A percentile compares a stretch with the other conserved stretches of the same genome.
Evolutionary conservation across 2,113 vertebrate species (phyloP).

Genomic region (Atractosteus spatula): DNA sequence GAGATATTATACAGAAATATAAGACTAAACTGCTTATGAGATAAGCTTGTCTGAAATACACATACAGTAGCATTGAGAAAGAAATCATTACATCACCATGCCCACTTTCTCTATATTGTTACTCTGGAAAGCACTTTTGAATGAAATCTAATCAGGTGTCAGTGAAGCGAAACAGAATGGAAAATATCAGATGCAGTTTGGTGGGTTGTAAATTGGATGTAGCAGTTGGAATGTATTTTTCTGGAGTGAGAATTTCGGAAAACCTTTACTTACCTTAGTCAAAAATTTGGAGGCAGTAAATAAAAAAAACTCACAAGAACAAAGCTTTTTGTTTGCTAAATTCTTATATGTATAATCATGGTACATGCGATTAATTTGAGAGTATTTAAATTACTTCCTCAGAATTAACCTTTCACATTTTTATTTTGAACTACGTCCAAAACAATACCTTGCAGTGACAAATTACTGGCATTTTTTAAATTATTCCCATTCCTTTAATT

Average conservation of each 20-base stretch:
- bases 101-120: slow-evolving; percentile 3
- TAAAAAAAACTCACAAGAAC: slow-evolving; percentile 9
- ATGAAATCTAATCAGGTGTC: slow-evolving; percentile 20
- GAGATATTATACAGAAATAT: not conserved
- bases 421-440: too few relatives aligned
- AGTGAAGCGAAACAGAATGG: slow-evolving; percentile 10
- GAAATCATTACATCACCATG: not conserved
- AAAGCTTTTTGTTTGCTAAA: not conserved
- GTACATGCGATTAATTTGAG: not conserved
- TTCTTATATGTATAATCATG: not conserved
- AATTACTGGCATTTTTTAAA: too few relatives aligned
- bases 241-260: not conserved
- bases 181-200: not conserved
- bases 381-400: not conserved
- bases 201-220: slow-evolving; percentile 8
- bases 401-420: too few relatives aligned
- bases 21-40: too few relatives aligned
- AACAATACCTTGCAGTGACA: too few relatives aligned
- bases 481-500: too few relatives aligned
- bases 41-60: not conserved
- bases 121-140: slow-evolving; percentile 6
- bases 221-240: not conserved
- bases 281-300: slow-evolving; percentile 1
- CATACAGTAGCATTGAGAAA: not conserved
- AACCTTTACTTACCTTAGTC: slow-evolving; percentile 3